Percentiles rank a stretch among this genome's conserved stretches.
phyloP scores from a whole-genome alignment of 2,797 vertebrate species.

The Myotis planiceps region DNA sequence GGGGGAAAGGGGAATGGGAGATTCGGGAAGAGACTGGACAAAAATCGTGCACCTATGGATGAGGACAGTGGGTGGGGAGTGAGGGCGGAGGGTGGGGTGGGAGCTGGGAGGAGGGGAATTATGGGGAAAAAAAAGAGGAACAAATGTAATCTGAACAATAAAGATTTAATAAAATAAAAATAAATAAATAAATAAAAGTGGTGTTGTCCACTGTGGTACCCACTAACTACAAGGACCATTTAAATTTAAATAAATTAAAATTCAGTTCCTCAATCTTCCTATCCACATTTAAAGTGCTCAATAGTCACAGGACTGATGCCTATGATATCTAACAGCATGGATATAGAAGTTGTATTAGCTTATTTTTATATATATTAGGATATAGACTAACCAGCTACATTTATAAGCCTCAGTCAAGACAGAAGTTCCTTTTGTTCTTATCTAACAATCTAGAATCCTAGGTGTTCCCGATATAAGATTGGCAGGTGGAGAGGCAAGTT shows the following conservation, averaged over 20 bases:
- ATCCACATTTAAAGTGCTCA: neutral
- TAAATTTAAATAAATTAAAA: neutral
- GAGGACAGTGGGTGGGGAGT: no score
- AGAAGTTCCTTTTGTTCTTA: neutral
- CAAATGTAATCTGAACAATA: no score
- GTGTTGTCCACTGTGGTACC: neutral
- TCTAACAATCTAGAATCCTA: neutral
- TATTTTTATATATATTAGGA: neutral
- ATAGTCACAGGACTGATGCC: neutral
- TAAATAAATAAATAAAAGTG: no score
- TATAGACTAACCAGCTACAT: neutral
- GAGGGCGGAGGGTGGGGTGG: no score
- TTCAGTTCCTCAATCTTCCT: neutral
- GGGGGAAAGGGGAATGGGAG: no score
- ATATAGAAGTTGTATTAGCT: neutral
- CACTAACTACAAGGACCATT: neutral
- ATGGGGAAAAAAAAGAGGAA: no score
- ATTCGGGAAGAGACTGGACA: no score
- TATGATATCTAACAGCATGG: neutral
- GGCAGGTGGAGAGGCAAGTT: neutral
- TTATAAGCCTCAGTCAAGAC: neutral
- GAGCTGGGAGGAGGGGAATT: no score
- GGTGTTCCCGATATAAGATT: neutral
- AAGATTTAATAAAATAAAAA: no score
- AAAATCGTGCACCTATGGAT: no score